A percentile compares a stretch with the other conserved stretches of the same genome.
phyloP scores from a whole-genome alignment of 2,888 invertebrate genomes.

The Pseudococcus longispinus region DNA sequence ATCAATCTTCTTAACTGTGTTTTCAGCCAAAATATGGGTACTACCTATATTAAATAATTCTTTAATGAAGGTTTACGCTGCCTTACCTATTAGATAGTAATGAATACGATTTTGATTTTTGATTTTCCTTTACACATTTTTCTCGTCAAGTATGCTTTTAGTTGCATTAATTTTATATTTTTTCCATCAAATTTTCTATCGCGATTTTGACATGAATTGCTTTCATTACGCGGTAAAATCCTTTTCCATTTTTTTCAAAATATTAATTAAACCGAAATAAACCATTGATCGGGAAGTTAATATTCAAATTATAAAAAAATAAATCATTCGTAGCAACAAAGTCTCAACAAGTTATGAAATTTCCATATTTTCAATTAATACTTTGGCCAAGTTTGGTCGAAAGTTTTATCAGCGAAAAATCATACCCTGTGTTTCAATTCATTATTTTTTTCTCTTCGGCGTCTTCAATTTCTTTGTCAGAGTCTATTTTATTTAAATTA shows the following conservation, averaged over 20 bases:
- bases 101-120: not conserved
- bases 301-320: slow-evolving; percentile 1
- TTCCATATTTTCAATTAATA: slow-evolving; percentile 16
- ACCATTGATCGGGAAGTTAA: not conserved
- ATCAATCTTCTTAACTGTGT: slow-evolving; percentile 8
- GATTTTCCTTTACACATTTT: not conserved
- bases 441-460: not conserved
- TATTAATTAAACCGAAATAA: not conserved
- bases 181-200: not conserved
- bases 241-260: not conserved
- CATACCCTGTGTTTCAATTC: not conserved
- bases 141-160: not conserved
- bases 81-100: not conserved
- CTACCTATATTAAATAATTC: not conserved
- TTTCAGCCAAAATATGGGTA: not conserved
- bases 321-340: not conserved
- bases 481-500: not conserved
- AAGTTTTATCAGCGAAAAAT: not conserved
- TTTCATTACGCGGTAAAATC: not conserved
- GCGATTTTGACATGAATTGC: not conserved
- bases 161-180: not conserved
- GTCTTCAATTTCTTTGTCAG: not conserved
- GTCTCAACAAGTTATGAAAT: not conserved
- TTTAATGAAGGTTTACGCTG: not conserved
- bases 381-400: not conserved